Conservation (phyloP, 2,113 vertebrate genomes). For the Pedionomus torquatus region DNA sequence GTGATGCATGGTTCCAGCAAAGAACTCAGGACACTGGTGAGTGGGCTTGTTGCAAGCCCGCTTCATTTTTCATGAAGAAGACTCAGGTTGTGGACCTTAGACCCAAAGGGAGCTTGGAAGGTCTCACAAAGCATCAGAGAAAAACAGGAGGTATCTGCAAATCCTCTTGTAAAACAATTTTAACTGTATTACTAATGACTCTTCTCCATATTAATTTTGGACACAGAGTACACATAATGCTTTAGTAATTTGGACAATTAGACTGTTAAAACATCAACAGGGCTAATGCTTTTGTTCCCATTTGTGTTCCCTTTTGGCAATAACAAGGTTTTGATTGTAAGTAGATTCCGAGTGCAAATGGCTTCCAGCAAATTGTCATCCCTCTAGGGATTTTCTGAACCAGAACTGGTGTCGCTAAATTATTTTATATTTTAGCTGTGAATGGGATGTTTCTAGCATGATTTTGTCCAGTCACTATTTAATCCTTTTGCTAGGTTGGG, state of each 20-base stretch:
- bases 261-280: not conserved
- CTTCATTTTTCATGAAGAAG: not conserved
- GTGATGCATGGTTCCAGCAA: too few relatives aligned
- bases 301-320: not conserved
- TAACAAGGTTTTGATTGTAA: not conserved
- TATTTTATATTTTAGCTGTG: not conserved
- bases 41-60: not conserved
- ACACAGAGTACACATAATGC: not conserved
- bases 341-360: not conserved
- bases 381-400: not conserved
- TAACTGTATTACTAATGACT: not conserved
- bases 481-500: not conserved
- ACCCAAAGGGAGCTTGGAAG: not conserved
- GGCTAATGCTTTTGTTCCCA: not conserved
- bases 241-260: not conserved
- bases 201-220: not conserved
- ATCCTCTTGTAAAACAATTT: not conserved
- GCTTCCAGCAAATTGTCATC: not conserved
- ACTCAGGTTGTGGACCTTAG: not conserved
- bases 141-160: not conserved
- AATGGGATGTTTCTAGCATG: not conserved
- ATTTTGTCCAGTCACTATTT: not conserved
- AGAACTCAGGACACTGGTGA: not conserved
- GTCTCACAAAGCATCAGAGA: not conserved
- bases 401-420: not conserved